Evolutionary conservation across 2,797 vertebrate species (phyloP).

Genomic region (Rhyacichthys aspro): DNA sequence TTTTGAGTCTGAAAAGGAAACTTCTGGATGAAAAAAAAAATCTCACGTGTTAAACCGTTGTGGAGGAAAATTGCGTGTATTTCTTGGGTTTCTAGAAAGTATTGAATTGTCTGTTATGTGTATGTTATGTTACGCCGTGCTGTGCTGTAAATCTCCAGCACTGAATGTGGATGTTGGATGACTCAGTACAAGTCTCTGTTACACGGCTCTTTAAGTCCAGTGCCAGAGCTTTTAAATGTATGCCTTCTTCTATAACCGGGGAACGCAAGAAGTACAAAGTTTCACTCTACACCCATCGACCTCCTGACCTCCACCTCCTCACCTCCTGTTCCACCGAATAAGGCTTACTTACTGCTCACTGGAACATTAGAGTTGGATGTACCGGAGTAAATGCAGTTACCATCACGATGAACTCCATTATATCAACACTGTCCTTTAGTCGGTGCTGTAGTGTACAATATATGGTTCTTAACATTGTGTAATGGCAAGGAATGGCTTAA

Average conservation of each 20-base stretch:
- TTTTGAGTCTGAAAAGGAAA: constrained; percentile 26
- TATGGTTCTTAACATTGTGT: no score
- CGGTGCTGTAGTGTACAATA: no score
- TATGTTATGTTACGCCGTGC: background rate
- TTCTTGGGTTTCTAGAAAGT: constrained; percentile 6
- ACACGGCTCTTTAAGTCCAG: constrained; percentile 2
- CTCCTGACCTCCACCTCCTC: background rate
- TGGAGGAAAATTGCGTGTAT: background rate
- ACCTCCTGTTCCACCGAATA: background rate
- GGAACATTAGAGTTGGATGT: no score
- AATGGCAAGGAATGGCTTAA: no score
- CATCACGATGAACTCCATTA: no score
- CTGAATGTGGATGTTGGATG: background rate
- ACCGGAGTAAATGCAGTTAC: no score
- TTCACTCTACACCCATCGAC: background rate
- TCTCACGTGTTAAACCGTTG: constrained; percentile 5
- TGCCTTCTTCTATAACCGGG: constrained; percentile 3
- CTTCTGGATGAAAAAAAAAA: background rate
- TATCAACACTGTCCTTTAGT: no score
- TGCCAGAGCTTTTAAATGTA: background rate
- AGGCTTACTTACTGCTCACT: no score
- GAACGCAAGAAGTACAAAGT: background rate
- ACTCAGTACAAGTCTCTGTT: constrained; percentile 6
- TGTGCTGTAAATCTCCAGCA: background rate
- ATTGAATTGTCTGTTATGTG: background rate